Percentiles rank a stretch among this genome's conserved stretches.
Conservation (phyloP, 2,888 invertebrate species). For the Stenolophus ochropezus region DNA sequence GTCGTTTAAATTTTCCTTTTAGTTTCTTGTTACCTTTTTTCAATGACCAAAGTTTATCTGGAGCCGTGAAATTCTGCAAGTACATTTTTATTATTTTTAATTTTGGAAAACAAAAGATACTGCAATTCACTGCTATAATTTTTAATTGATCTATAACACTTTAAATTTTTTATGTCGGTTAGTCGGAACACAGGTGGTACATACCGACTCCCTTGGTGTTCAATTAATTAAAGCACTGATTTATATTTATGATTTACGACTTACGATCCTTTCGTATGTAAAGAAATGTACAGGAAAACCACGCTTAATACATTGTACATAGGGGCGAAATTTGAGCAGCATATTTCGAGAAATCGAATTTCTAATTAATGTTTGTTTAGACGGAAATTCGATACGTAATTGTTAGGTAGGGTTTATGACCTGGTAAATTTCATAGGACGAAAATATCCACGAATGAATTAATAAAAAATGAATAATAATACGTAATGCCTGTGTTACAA, state of each 20-base stretch:
- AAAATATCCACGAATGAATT: too few species aligned
- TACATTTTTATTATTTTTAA: too few species aligned
- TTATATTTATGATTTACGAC: slow-evolving; percentile 63
- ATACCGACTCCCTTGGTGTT: slow-evolving; percentile 47
- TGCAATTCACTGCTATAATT: background rate
- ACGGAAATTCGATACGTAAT: slow-evolving; percentile 12
- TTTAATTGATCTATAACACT: background rate
- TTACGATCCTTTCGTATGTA: slow-evolving; percentile 52
- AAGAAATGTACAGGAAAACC: background rate
- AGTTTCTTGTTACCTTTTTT: too few species aligned
- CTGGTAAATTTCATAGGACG: too few species aligned
- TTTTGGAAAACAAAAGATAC: slow-evolving; percentile 21
- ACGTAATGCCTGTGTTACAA: too few species aligned
- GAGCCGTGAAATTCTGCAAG: too few species aligned
- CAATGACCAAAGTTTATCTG: too few species aligned
- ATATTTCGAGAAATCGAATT: slow-evolving; percentile 1
- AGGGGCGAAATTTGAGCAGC: background rate
- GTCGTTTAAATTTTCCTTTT: too few species aligned
- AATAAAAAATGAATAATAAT: too few species aligned
- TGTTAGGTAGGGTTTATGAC: slow-evolving; percentile 21
- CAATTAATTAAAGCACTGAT: slow-evolving; percentile 63
- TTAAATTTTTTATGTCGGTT: background rate
- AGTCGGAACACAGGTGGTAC: slow-evolving; percentile 27
- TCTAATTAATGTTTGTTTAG: slow-evolving; percentile 41
- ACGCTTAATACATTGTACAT: background rate